These are phyloP conservation scores for Leptinotarsa lineolata DNA, from an alignment of 1,140 invertebrate species.

Conservation along the genomic window DNA sequence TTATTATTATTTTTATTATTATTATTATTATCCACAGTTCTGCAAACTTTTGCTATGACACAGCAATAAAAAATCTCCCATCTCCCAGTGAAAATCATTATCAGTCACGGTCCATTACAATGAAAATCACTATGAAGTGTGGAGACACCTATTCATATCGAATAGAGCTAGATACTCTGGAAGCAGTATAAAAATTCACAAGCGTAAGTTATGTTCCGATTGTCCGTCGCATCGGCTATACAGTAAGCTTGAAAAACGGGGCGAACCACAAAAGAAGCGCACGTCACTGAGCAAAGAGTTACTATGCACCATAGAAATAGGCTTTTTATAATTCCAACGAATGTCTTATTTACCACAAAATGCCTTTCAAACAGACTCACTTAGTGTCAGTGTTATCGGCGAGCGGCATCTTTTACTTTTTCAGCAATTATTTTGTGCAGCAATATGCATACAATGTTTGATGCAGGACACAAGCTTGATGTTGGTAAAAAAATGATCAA, in stretches of 20 bases:
- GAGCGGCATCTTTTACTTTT: slow-evolving; percentile 38
- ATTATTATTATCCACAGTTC: no score
- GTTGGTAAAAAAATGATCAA: background rate
- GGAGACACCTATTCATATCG: background rate
- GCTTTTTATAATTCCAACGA: slow-evolving; percentile 41
- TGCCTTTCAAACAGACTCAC: slow-evolving; percentile 24
- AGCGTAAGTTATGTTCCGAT: slow-evolving; percentile 28
- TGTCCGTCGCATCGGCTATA: slow-evolving; percentile 19
- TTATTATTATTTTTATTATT: no score
- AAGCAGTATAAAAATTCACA: slow-evolving; percentile 16
- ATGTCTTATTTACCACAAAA: slow-evolving; percentile 43
- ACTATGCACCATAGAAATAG: slow-evolving; percentile 44
- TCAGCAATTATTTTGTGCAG: slow-evolving; percentile 37
- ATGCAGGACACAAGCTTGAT: background rate
- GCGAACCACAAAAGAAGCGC: slow-evolving; percentile 28
- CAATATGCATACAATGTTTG: slow-evolving; percentile 18
- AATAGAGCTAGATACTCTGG: background rate
- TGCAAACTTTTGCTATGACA: no score
- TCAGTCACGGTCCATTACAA: no score
- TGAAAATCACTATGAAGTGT: no score
- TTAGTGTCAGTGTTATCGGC: slow-evolving; percentile 37
- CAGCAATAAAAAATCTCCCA: no score
- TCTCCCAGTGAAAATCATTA: no score
- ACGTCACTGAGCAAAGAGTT: slow-evolving; percentile 34
- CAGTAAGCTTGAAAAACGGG: slow-evolving; percentile 16